Evolutionary conservation across 1,140 invertebrate species (phyloP), one percentile per base, ranked within the genome.

Genomic region (Macrobrachium nipponense): DNA sequence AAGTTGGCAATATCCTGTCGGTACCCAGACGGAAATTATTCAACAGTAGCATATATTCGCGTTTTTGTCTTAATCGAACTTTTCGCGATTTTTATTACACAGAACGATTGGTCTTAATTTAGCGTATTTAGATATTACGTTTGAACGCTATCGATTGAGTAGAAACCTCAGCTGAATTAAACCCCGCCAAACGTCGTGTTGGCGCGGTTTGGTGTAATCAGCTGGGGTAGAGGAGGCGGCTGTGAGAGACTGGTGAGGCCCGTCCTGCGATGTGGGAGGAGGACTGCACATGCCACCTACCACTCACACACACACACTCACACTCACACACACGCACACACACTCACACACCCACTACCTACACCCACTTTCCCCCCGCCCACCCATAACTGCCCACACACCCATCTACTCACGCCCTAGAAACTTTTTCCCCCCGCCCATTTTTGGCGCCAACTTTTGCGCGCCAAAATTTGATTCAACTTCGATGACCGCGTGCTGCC

Each of bases 141-240:
- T 72, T 85, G 51, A 44, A 14, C 10, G 5, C 12, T 27, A 51
- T 85, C 12, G 44, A 59, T 7, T 60, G 18, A 36, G 15, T 18
- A 17, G 62, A 80, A 15, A 27, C 20, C 14, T 18, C 43, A 73
- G 78, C 84, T 72, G 23, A 72, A 86, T 86, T 86, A 86, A 36
- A 58, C 36, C 66, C 59, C 84, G 60, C 84, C 43, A 86, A 86
- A 60, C 3, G 14, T 20, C 15, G 23, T 61, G 60, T 59, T 70
- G 66, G 77, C 66, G 84, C 76, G 78, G 84, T 80, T 86, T 80
- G 84, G 84, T 86, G 84, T 86, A 86, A 86, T 86, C 84, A 86
- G 84, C 84, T 86, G 84, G 84, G 84, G 84, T 86, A 80, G 84
- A 86, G 84, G 84, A 86, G 83, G 77, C 84, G 84, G 77, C 77